Evolutionary conservation across 2,888 invertebrate genomes (phyloP).

Genomic region (Amphipoea oculea): DNA sequence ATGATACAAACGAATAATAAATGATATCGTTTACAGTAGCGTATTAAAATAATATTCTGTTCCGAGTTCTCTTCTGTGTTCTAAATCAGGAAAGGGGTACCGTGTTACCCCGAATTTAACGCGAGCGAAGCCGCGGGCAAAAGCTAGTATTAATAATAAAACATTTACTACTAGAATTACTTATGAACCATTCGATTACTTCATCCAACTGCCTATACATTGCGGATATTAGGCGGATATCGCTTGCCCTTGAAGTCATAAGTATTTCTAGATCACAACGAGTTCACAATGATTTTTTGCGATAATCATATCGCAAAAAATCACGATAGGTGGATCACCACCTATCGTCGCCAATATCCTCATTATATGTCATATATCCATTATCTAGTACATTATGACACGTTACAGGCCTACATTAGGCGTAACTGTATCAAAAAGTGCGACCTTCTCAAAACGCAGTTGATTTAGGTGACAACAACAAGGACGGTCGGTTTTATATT

Average conservation of each 20-base stretch:
- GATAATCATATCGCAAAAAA: slow-evolving; percentile 23
- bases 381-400: not conserved
- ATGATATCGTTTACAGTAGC: too few species aligned
- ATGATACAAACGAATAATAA: too few species aligned
- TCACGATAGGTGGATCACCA: not conserved
- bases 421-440: slow-evolving; percentile 58
- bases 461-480: slow-evolving; percentile 73
- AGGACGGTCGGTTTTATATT: slow-evolving; percentile 76
- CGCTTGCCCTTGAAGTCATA: slow-evolving; percentile 70
- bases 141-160: not conserved
- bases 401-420: slow-evolving; percentile 52
- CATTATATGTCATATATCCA: slow-evolving; percentile 73
- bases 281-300: slow-evolving; percentile 65
- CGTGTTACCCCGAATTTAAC: too few species aligned
- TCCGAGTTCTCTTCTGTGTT: too few species aligned
- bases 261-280: slow-evolving; percentile 71
- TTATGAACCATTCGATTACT: slow-evolving; percentile 23
- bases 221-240: slow-evolving; percentile 72
- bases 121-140: too few species aligned
- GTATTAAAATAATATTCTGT: too few species aligned
- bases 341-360: slow-evolving; percentile 56
- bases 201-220: slow-evolving; percentile 47
- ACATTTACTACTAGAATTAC: slow-evolving; percentile 23
- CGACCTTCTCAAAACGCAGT: slow-evolving; percentile 64
- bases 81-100: too few species aligned